phyloP scores from a whole-genome alignment of 2,113 vertebrate genomes.

The Passerina amoena region DNA sequence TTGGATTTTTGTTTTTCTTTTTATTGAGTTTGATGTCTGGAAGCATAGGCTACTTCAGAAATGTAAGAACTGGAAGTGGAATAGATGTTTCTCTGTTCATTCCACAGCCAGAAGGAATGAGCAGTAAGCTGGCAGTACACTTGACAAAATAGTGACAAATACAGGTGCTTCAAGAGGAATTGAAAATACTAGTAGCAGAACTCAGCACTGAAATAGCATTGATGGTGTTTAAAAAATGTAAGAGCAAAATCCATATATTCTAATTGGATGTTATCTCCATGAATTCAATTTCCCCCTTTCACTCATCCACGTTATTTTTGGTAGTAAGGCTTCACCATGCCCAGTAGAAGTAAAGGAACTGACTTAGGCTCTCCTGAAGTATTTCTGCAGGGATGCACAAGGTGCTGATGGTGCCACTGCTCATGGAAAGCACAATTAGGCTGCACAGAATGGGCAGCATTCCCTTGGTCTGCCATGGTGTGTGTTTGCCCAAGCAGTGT shows the following conservation, averaged over 20 bases:
- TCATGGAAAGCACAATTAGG: not conserved
- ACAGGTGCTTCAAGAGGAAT: not conserved
- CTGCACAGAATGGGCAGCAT: conserved; percentile 9
- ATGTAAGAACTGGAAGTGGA: not conserved
- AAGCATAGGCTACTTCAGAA: not conserved
- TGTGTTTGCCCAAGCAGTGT: conserved; percentile 25
- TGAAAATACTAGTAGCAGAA: not conserved
- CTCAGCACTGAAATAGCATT: not conserved
- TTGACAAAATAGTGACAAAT: not conserved
- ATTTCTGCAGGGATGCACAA: not conserved
- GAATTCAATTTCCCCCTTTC: not conserved
- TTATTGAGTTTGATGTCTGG: not conserved
- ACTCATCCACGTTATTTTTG: not conserved
- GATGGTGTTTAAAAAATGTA: not conserved
- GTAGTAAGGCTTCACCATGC: not conserved
- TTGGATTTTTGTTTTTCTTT: not conserved
- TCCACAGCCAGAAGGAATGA: not conserved
- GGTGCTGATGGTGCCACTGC: not conserved
- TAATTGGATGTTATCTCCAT: not conserved
- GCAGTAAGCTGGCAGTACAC: not conserved
- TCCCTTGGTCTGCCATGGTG: not conserved
- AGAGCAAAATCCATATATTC: not conserved
- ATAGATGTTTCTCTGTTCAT: not conserved
- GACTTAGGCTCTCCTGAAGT: not conserved
- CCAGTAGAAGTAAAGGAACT: not conserved